These are phyloP conservation scores for Celastrina argiolus DNA, from an alignment of 2,888 invertebrate species.

Conservation along the genomic window DNA sequence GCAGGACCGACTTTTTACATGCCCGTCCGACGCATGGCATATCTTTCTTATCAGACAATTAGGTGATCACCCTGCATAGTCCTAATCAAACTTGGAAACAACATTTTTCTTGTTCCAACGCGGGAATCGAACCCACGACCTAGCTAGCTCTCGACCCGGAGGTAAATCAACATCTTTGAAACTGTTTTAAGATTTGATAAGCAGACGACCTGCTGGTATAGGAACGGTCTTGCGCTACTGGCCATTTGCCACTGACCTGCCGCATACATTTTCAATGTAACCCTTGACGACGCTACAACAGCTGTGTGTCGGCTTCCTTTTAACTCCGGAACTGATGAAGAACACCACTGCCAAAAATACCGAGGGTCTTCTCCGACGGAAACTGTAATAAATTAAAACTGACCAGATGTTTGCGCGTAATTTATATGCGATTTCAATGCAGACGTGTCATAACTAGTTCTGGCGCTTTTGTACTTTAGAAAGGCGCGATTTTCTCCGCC, in stretches of 20 bases:
- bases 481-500: slow-evolving; percentile 63
- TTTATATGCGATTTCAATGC: slow-evolving; percentile 31
- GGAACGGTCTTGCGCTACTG: too few species aligned
- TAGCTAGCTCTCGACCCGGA: too few species aligned
- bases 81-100: too few species aligned
- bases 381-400: not conserved
- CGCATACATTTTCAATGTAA: not conserved
- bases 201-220: too few species aligned
- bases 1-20: too few species aligned
- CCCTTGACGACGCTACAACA: not conserved
- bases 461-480: slow-evolving; percentile 40
- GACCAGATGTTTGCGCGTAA: not conserved
- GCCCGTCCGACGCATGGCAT: too few species aligned
- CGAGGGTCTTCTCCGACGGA: not conserved
- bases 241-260: not conserved
- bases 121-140: too few species aligned
- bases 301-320: not conserved
- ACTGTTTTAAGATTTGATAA: too few species aligned
- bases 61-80: too few species aligned
- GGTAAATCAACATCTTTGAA: too few species aligned
- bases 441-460: slow-evolving; percentile 37
- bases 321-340: not conserved
- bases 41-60: too few species aligned
- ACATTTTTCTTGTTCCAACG: too few species aligned
- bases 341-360: not conserved